These are phyloP conservation scores for Shinisaurus crocodilurus DNA, from an alignment of 2,113 vertebrate genomes.

Conservation along the genomic window DNA sequence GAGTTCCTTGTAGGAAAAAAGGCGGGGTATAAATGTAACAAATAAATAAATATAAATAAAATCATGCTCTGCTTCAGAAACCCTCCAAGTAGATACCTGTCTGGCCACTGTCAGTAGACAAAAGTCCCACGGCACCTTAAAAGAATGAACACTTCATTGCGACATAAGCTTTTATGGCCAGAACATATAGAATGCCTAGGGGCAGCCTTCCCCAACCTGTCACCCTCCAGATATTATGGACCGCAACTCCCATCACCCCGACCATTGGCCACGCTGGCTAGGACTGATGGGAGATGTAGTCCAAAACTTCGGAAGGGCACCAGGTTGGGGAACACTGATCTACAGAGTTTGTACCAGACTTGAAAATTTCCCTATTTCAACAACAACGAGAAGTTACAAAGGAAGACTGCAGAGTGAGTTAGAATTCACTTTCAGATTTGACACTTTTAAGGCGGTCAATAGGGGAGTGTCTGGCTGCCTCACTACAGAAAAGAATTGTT, in stretches of 20 bases:
- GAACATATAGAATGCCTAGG: background rate
- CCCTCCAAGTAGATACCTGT: too few relatives aligned
- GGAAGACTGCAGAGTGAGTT: background rate
- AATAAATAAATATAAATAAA: too few relatives aligned
- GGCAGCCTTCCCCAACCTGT: too few relatives aligned
- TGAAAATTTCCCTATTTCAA: background rate
- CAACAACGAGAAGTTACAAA: background rate
- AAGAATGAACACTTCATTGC: background rate
- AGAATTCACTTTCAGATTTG: background rate
- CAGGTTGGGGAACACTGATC: too few relatives aligned
- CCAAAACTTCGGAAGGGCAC: too few relatives aligned
- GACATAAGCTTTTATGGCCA: background rate
- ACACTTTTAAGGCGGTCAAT: background rate
- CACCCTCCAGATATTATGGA: too few relatives aligned
- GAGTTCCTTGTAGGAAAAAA: too few relatives aligned
- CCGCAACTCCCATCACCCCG: too few relatives aligned
- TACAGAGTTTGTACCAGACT: background rate
- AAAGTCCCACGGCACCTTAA: background rate
- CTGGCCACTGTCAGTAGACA: background rate
- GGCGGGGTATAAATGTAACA: too few relatives aligned
- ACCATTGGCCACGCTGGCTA: too few relatives aligned
- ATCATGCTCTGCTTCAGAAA: background rate
- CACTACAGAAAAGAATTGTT: background rate
- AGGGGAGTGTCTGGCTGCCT: background rate
- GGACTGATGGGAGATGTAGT: too few relatives aligned